These are phyloP conservation scores for Camponotus fellah DNA, from an alignment of 2,888 invertebrate genomes.

Conservation along the genomic window DNA sequence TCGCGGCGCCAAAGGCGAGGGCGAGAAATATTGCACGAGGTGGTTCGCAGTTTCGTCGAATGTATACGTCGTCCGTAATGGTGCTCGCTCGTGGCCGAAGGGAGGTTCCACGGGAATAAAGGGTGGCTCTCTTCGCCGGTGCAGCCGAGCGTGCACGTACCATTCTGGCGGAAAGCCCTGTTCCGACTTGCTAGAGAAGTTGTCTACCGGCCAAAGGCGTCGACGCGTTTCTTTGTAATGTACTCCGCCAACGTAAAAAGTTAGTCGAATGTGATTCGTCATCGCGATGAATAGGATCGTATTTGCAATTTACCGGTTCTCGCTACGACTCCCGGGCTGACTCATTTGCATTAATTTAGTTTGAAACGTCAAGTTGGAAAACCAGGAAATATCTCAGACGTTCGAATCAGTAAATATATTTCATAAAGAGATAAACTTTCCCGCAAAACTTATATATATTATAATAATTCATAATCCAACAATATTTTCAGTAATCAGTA, in stretches of 20 bases:
- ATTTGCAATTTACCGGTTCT: constrained; percentile 62
- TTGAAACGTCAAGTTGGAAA: not conserved
- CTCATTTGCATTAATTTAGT: constrained; percentile 22
- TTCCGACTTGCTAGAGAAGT: constrained; percentile 51
- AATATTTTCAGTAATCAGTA: no score
- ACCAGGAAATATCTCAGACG: not conserved
- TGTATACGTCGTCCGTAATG: constrained; percentile 63
- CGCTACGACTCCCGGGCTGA: not conserved
- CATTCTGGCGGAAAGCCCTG: constrained; percentile 66
- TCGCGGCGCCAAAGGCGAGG: constrained; percentile 82
- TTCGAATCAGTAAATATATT: not conserved
- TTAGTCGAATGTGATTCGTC: constrained; percentile 62
- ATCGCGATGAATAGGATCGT: constrained; percentile 63
- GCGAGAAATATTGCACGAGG: constrained; percentile 75
- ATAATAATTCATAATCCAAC: not conserved
- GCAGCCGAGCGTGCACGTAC: constrained; percentile 67
- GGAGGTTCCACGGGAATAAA: constrained; percentile 43
- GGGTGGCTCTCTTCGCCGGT: constrained; percentile 32
- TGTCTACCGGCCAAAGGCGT: constrained; percentile 64
- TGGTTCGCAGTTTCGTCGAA: constrained; percentile 59
- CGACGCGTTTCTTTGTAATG: constrained; percentile 61
- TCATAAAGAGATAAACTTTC: not conserved
- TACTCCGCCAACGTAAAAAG: constrained; percentile 59
- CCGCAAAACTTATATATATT: not conserved
- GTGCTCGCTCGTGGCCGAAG: constrained; percentile 50